phyloP scores from a whole-genome alignment of 2,888 invertebrate genomes.

The Cantharis rufa region DNA sequence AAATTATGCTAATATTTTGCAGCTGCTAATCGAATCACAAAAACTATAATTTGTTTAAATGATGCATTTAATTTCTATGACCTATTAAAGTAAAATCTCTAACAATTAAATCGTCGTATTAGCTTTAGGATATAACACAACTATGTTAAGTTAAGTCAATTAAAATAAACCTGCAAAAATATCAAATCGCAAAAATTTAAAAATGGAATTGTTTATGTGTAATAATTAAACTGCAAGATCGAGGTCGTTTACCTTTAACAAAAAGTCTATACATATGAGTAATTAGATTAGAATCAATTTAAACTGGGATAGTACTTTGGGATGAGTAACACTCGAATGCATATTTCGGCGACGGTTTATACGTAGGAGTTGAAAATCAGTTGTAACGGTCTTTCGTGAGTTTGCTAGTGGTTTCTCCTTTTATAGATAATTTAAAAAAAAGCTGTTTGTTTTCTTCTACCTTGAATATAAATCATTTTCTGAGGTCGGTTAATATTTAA shows the following conservation, averaged over 20 bases:
- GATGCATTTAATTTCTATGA: not conserved
- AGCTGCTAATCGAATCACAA: not conserved
- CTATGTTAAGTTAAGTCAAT: not conserved
- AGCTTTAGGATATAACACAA: not conserved
- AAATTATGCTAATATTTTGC: not conserved
- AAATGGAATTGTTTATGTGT: not conserved
- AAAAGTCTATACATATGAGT: not conserved
- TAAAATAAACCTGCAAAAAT: not conserved
- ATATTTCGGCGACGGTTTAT: slow-evolving; percentile 30
- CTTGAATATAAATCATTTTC: slow-evolving; percentile 27
- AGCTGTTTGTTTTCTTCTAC: slow-evolving; percentile 26
- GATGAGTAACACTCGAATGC: not conserved
- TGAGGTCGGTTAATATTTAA: slow-evolving; percentile 22
- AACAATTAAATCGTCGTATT: not conserved
- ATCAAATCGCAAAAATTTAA: not conserved
- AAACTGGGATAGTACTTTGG: not conserved
- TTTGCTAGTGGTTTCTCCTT: slow-evolving; percentile 30
- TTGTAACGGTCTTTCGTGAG: slow-evolving; percentile 23
- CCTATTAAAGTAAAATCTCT: not conserved
- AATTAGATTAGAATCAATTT: not conserved
- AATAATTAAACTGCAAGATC: not conserved
- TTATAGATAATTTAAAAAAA: slow-evolving; percentile 26
- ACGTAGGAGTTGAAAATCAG: slow-evolving; percentile 30
- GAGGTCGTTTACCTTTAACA: not conserved
- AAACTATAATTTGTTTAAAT: not conserved